Conservation (phyloP, 92 coral and sea anemone genomes). For the Plumapathes pennacea region DNA sequence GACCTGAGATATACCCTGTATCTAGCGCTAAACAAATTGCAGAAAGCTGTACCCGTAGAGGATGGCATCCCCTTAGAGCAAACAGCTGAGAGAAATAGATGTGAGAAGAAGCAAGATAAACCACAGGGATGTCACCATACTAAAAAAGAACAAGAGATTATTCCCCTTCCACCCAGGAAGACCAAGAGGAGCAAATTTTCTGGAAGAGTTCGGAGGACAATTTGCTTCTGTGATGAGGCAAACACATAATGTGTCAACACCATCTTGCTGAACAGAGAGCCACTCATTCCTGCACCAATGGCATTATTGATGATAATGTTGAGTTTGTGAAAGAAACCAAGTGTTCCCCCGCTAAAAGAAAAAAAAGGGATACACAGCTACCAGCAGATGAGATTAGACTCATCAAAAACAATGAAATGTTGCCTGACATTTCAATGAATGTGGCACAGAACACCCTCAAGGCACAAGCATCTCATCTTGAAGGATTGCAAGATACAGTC, state of each 20-base stretch:
- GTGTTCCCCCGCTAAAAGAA: no score
- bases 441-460: slow-evolving; percentile 18
- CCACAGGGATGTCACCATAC: neutral
- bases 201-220: slow-evolving; percentile 41
- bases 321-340: no score
- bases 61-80: slow-evolving; percentile 35
- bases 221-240: slow-evolving; percentile 20
- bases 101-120: neutral
- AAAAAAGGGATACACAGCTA: no score
- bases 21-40: neutral
- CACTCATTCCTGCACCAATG: slow-evolving; percentile 14
- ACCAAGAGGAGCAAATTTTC: slow-evolving; percentile 16
- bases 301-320: slow-evolving; percentile 23
- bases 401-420: slow-evolving; percentile 2
- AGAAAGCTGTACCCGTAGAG: slow-evolving; percentile 11
- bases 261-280: slow-evolving; percentile 39
- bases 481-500: slow-evolving; percentile 28
- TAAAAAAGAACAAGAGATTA: neutral
- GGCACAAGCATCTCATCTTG: slow-evolving; percentile 9
- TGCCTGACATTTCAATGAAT: slow-evolving; percentile 17
- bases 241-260: slow-evolving; percentile 5
- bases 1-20: neutral
- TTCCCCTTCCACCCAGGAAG: slow-evolving; percentile 1
- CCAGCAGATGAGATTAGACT: neutral
- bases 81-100: neutral